phyloP scores from a whole-genome alignment of 2,113 vertebrate species.

The Astatoreochromis straeleni region DNA sequence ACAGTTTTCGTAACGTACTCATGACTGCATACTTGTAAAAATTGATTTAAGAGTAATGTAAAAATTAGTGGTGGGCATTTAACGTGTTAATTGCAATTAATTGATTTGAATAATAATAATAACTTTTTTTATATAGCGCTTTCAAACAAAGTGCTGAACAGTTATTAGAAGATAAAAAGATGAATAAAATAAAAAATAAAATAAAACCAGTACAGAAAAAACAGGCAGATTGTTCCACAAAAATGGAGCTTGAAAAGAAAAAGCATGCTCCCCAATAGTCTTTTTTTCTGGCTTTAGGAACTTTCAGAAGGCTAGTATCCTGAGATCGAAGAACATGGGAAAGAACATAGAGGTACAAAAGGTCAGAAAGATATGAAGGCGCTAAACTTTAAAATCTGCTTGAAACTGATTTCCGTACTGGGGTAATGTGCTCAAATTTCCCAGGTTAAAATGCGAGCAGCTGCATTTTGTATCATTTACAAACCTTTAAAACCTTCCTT shows the following conservation, averaged over 20 bases:
- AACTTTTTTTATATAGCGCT: neutral
- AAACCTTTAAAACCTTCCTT: neutral
- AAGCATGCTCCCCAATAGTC: neutral
- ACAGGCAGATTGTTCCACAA: neutral
- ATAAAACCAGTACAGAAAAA: neutral
- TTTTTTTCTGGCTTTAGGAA: neutral
- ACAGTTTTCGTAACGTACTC: neutral
- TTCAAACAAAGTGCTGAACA: neutral
- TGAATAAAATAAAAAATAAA: neutral
- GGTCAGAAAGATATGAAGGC: neutral
- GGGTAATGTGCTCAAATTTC: neutral
- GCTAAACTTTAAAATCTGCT: neutral
- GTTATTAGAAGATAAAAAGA: neutral
- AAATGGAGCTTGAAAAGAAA: neutral
- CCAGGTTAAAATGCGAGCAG: neutral
- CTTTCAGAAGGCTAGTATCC: neutral
- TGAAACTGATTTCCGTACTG: neutral
- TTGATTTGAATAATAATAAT: neutral
- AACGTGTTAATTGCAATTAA: neutral
- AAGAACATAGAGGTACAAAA: neutral
- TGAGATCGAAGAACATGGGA: neutral
- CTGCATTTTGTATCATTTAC: neutral
- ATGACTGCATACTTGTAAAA: neutral
- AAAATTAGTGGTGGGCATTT: neutral
- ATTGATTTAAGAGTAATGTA: neutral